Conservation (phyloP, 2,888 invertebrate species). For the Micoletzkya japonica region DNA sequence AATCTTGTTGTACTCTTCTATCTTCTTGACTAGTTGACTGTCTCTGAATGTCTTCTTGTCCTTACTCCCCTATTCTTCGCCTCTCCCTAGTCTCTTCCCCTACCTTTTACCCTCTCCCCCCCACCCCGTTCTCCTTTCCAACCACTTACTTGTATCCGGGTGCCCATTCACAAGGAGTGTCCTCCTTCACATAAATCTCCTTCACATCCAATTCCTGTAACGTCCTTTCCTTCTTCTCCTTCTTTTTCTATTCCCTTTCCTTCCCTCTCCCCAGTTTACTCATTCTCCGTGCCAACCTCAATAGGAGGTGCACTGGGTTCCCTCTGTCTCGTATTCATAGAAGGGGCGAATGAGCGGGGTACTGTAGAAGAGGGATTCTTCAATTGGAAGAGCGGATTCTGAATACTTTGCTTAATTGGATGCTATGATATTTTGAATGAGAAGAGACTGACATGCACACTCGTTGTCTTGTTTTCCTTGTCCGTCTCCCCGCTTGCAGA, state of each 20-base stretch:
- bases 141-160: constrained; percentile 32
- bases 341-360: constrained; percentile 17
- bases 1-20: constrained; percentile 66
- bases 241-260: not conserved
- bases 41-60: constrained; percentile 30
- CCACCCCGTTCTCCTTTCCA: too few species aligned
- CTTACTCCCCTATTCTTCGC: too few species aligned
- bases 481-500: constrained; percentile 9
- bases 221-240: not conserved
- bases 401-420: too few species aligned
- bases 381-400: constrained; percentile 29
- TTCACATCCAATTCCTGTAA: constrained; percentile 32
- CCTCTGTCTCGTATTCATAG: not conserved
- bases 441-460: too few species aligned
- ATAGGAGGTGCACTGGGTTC: constrained; percentile 20
- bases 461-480: constrained; percentile 20
- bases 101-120: too few species aligned
- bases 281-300: constrained; percentile 3
- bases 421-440: too few species aligned
- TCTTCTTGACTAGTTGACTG: constrained; percentile 58
- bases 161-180: constrained; percentile 46
- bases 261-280: not conserved
- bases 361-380: constrained; percentile 16
- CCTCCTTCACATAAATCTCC: constrained; percentile 50
- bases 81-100: too few species aligned